Evolutionary conservation across 2,888 invertebrate genomes (phyloP).

Genomic region (Brachyopa scutellaris): DNA sequence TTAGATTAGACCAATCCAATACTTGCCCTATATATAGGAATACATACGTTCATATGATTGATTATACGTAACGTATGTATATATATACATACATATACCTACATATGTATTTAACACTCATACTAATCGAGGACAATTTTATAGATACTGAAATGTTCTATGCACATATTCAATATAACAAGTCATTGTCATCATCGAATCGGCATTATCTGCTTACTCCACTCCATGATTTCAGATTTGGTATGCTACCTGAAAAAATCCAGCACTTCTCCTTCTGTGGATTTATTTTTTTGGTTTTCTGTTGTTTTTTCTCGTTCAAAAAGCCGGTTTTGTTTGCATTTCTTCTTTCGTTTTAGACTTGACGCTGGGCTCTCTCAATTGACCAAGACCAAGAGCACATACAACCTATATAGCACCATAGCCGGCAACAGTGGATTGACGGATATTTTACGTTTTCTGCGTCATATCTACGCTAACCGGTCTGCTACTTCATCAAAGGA

Average conservation of each 20-base stretch:
- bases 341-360: conserved; percentile 50
- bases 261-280: conserved; percentile 55
- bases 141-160: too few relatives aligned
- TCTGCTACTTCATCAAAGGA: conserved; percentile 66
- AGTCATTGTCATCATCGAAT: too few relatives aligned
- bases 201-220: conserved; percentile 35
- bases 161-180: too few relatives aligned
- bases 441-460: conserved; percentile 71
- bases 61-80: too few relatives aligned
- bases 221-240: conserved; percentile 53
- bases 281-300: too few relatives aligned
- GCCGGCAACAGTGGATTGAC: conserved; percentile 52
- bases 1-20: too few relatives aligned
- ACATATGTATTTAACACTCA: too few relatives aligned
- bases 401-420: conserved; percentile 69
- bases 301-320: conserved; percentile 37
- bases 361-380: conserved; percentile 50
- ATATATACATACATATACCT: too few relatives aligned
- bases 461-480: conserved; percentile 70
- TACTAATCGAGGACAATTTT: too few relatives aligned
- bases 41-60: too few relatives aligned
- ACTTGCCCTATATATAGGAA: too few relatives aligned
- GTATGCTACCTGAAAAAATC: conserved; percentile 56
- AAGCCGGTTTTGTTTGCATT: conserved; percentile 66
- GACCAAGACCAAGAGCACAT: conserved; percentile 69